Conservation (phyloP, 1,140 invertebrate genomes). For the Ceratoteleas bidentatus region DNA sequence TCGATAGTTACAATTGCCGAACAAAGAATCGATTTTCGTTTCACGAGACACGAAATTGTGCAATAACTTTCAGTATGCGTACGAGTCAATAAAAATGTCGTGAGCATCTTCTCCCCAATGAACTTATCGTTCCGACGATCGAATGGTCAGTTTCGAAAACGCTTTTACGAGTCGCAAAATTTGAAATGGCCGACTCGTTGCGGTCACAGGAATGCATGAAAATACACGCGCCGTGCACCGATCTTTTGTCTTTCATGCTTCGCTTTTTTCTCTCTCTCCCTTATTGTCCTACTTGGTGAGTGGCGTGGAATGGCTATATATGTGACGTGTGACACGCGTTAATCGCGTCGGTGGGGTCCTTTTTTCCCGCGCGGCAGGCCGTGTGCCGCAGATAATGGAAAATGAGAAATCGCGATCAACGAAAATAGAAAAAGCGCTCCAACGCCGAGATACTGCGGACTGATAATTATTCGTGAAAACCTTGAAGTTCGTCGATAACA, state of each 20-base stretch:
- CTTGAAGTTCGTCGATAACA: constrained; percentile 47
- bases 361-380: constrained; percentile 60
- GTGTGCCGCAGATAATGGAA: constrained; percentile 57
- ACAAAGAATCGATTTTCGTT: too few relatives aligned
- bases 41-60: too few relatives aligned
- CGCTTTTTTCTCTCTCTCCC: constrained; percentile 64
- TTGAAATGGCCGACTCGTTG: constrained; percentile 75
- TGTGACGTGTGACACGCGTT: constrained; percentile 78
- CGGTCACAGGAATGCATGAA: constrained; percentile 75
- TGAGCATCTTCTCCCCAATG: background rate
- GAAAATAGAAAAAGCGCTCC: constrained; percentile 48
- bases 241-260: constrained; percentile 72
- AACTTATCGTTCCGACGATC: constrained; percentile 11
- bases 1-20: too few relatives aligned
- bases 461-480: constrained; percentile 57
- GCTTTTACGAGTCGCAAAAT: constrained; percentile 73
- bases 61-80: too few relatives aligned
- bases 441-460: constrained; percentile 27
- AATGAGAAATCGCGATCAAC: constrained; percentile 62
- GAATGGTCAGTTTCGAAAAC: constrained; percentile 17
- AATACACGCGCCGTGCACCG: constrained; percentile 69
- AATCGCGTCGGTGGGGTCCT: constrained; percentile 75
- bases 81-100: too few relatives aligned
- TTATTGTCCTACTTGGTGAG: constrained; percentile 71
- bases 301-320: constrained; percentile 68